Base-by-base conservation (phyloP, 2,888 invertebrate genomes). In the Polydrusus cervinus region DNA sequence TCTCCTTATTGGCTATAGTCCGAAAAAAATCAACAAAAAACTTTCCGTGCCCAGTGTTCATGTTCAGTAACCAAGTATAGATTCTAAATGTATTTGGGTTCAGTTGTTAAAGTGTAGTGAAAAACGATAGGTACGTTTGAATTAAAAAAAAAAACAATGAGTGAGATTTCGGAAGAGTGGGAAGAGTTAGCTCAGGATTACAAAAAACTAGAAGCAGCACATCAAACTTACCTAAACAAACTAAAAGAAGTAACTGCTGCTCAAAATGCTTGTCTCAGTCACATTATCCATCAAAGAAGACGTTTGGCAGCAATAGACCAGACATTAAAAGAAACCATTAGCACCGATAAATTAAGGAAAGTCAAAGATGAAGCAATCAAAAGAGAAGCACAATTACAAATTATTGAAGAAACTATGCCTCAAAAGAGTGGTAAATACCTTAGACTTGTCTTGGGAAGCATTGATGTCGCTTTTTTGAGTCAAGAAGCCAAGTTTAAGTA, bases 391-490 rank as follows among this genome's bases (percentile, higher is more conserved):
- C 94, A 95, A 86, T 88, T 97, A 68, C 91, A 93, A 82, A 96
- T 97, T 85, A 95, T 98, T 83, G 96, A 97, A 86, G 94, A 97
- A 83, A 93, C 94, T 20, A 88, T 98, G 80, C 98, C 98, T 9
- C 49, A 51, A 9, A 66, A 67, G 51, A 94, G 96, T 87, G 96
- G 97, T 85, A 89, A 92, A 75, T 99, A 98, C 86, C 88, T 96
- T 79, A 92, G 92, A 87, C 94, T 98, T 83, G 97, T 99, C 86
- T 90, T 99, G 69, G 98, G 98, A 80, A 95, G 95, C 85, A 96
- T 99, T 65, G 97, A 98, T 88, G 97, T 98, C 14, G 98, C 98
- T 20, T 95, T 99, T 86, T 89, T 97, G 74, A 97, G 97, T 88
- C 96, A 97, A 89, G 94, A 93, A 85, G 97, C 97, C 87, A 97